Percentiles rank a stretch among this genome's conserved stretches.
phyloP scores from a whole-genome alignment of 2,888 invertebrate genomes.

The Zaprionus bogoriensis region DNA sequence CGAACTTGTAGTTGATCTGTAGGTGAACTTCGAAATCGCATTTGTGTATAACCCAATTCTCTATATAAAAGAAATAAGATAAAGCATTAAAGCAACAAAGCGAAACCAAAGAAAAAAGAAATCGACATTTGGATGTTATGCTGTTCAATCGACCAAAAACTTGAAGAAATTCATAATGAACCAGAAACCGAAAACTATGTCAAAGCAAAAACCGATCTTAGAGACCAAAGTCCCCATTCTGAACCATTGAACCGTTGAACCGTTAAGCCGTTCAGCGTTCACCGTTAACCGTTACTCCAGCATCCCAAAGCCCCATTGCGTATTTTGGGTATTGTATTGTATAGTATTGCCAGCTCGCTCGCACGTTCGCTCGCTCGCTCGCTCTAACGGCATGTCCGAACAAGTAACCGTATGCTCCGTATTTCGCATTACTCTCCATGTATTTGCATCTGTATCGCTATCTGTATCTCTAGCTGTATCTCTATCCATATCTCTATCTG shows the following conservation, averaged over 20 bases:
- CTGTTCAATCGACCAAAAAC: conserved; percentile 75
- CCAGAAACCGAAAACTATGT: conserved; percentile 14
- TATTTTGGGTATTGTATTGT: conserved; percentile 11
- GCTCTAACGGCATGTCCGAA: conserved; percentile 7
- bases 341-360: conserved; percentile 51
- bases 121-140: conserved; percentile 83
- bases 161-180: conserved; percentile 19
- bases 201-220: conserved; percentile 33
- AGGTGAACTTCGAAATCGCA: conserved; percentile 25
- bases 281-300: conserved; percentile 1
- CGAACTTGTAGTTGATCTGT: conserved; percentile 2
- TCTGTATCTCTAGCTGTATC: background rate
- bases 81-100: conserved; percentile 14
- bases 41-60: conserved; percentile 6
- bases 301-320: conserved; percentile 25
- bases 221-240: conserved; percentile 18
- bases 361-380: conserved; percentile 27
- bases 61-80: conserved; percentile 36
- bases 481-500: conserved; percentile 2
- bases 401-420: background rate
- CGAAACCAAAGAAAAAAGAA: conserved; percentile 56
- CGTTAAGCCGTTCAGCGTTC: conserved; percentile 19
- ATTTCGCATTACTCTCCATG: background rate
- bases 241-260: conserved; percentile 18
- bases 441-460: conserved; percentile 2